These are phyloP conservation scores for Schizotus pectinicornis DNA, from an alignment of 2,888 invertebrate genomes.

Conservation along the genomic window DNA sequence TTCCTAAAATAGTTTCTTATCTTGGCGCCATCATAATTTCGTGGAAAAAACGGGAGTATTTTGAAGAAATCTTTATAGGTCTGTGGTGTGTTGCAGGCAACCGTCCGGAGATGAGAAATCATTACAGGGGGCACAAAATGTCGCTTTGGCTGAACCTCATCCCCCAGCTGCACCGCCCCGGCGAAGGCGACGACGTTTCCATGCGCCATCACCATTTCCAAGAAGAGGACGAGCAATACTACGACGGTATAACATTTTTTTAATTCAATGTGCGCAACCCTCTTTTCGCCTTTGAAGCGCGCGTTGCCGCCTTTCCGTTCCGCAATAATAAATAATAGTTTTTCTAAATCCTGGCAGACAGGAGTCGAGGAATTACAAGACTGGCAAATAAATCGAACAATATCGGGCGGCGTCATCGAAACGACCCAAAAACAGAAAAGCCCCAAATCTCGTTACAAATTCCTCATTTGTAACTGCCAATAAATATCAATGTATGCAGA, in stretches of 20 bases:
- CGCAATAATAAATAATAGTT: background rate
- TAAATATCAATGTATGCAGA: too few relatives aligned
- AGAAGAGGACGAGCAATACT: constrained; percentile 79
- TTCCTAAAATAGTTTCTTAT: too few relatives aligned
- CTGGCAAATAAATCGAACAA: too few relatives aligned
- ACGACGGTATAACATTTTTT: constrained; percentile 68
- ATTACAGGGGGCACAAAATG: constrained; percentile 89
- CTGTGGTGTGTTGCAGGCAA: constrained; percentile 30
- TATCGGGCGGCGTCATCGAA: too few relatives aligned
- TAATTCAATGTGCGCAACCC: constrained; percentile 5
- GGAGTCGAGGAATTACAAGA: too few relatives aligned
- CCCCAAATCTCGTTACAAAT: too few relatives aligned
- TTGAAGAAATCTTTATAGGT: too few relatives aligned
- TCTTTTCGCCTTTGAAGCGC: background rate
- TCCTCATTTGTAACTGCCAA: too few relatives aligned
- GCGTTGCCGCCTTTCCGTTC: background rate
- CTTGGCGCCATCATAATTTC: too few relatives aligned
- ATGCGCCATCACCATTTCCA: constrained; percentile 89
- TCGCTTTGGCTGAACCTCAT: constrained; percentile 88
- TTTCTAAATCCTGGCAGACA: background rate
- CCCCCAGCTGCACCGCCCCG: constrained; percentile 86
- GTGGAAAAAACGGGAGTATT: too few relatives aligned
- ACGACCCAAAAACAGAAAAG: too few relatives aligned
- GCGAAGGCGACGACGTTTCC: constrained; percentile 76
- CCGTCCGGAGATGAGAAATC: constrained; percentile 84